Evolutionary conservation across 2,113 vertebrate genomes (phyloP).

Genomic region (Pachypanchax playfairii): DNA sequence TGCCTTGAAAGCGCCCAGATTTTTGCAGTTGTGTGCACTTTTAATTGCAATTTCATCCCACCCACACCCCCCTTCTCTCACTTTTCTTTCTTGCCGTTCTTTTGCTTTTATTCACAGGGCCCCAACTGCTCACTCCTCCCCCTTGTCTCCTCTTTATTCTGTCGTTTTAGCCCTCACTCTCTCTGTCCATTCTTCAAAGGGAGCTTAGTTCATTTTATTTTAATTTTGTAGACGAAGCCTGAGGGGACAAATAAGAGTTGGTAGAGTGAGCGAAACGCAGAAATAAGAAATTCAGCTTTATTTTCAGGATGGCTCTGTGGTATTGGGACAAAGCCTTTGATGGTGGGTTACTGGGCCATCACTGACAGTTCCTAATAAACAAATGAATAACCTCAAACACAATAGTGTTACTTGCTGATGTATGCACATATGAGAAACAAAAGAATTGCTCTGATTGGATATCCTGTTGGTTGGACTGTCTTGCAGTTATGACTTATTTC

Average conservation of each 20-base stretch:
- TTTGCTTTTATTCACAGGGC: slow-evolving; percentile 46
- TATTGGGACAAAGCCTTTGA: slow-evolving; percentile 69
- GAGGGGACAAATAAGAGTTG: slow-evolving; percentile 71
- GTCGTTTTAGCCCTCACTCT: slow-evolving; percentile 70
- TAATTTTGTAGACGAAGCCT: slow-evolving; percentile 80
- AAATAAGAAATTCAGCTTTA: slow-evolving; percentile 69
- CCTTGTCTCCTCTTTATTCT: slow-evolving; percentile 59
- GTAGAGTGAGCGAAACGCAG: slow-evolving; percentile 47
- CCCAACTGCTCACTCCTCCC: slow-evolving; percentile 61
- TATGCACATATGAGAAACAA: slow-evolving; percentile 18
- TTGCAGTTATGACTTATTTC: slow-evolving; percentile 5
- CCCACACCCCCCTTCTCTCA: slow-evolving; percentile 71
- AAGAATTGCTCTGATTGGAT: slow-evolving; percentile 2
- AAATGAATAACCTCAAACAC: slow-evolving; percentile 54
- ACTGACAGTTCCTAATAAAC: slow-evolving; percentile 56
- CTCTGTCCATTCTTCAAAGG: slow-evolving; percentile 83
- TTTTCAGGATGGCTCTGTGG: slow-evolving; percentile 65
- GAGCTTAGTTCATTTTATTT: slow-evolving; percentile 82
- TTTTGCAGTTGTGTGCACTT: slow-evolving; percentile 84
- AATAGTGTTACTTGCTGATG: slow-evolving; percentile 32
- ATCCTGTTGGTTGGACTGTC: slow-evolving; percentile 17
- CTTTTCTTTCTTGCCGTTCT: slow-evolving; percentile 50
- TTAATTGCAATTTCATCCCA: slow-evolving; percentile 82
- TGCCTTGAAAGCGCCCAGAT: slow-evolving; percentile 77
- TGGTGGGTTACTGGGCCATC: slow-evolving; percentile 59